Conservation (phyloP, 2,888 invertebrate genomes). For the Eristalis arbustorum region DNA sequence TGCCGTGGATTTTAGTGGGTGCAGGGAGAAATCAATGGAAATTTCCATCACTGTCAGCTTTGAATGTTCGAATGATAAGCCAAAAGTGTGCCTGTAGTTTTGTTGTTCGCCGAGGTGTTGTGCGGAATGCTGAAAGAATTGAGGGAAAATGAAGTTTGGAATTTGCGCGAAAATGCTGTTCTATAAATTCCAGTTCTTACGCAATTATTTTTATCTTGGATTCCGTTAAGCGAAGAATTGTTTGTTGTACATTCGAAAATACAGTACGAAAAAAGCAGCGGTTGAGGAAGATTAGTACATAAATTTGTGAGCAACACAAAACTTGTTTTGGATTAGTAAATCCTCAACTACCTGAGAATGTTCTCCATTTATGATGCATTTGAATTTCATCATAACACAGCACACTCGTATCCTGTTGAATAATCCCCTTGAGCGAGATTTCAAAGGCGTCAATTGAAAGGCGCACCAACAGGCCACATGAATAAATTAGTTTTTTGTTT, state of each 20-base stretch:
- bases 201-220: background rate
- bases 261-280: background rate
- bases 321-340: background rate
- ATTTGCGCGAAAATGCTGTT: background rate
- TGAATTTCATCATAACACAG: too few species aligned
- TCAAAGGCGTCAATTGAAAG: too few species aligned
- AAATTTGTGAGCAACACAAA: background rate
- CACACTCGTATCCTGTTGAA: too few species aligned
- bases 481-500: too few species aligned
- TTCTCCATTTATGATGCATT: too few species aligned
- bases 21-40: background rate
- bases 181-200: background rate
- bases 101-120: background rate
- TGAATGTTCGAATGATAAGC: background rate
- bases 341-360: too few species aligned
- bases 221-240: background rate
- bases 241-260: background rate
- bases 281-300: background rate
- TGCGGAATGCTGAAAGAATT: too few species aligned
- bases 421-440: too few species aligned
- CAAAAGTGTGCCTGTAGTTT: background rate
- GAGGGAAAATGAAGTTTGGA: background rate
- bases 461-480: too few species aligned
- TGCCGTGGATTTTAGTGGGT: background rate
- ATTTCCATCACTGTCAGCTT: background rate